These are phyloP conservation scores for Novumbra hubbsi DNA, from an alignment of 2,797 vertebrate species.

Conservation along the genomic window DNA sequence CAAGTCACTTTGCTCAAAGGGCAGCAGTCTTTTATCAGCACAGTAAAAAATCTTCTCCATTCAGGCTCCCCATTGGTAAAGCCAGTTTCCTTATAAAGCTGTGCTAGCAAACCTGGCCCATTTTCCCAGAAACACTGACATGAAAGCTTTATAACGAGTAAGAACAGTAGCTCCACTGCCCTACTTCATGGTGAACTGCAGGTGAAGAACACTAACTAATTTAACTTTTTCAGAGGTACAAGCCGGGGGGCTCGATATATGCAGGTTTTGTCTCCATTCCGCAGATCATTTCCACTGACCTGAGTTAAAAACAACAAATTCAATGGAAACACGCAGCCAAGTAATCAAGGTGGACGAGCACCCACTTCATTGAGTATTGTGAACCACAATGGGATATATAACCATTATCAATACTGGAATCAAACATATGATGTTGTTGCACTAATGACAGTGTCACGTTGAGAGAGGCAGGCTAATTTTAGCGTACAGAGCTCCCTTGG, in stretches of 20 bases:
- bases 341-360: background rate
- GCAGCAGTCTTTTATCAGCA: too few species aligned
- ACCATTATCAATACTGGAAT: background rate
- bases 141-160: too few species aligned
- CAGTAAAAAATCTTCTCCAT: too few species aligned
- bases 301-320: background rate
- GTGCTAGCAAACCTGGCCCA: too few species aligned
- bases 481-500: constrained; percentile 65
- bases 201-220: background rate
- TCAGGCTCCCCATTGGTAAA: too few species aligned
- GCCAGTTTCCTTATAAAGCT: too few species aligned
- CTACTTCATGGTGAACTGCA: too few species aligned
- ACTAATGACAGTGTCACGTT: constrained; percentile 58
- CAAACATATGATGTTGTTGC: constrained; percentile 19
- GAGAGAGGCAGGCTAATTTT: constrained; percentile 53
- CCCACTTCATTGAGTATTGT: background rate
- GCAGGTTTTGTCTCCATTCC: background rate
- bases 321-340: background rate
- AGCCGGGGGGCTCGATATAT: background rate
- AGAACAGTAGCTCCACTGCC: too few species aligned
- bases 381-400: background rate
- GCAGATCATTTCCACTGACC: background rate
- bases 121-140: too few species aligned
- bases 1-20: too few species aligned
- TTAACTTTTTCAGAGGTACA: background rate